Conservation (phyloP, 2,888 invertebrate genomes). For the Stegophylla sp. region DNA sequence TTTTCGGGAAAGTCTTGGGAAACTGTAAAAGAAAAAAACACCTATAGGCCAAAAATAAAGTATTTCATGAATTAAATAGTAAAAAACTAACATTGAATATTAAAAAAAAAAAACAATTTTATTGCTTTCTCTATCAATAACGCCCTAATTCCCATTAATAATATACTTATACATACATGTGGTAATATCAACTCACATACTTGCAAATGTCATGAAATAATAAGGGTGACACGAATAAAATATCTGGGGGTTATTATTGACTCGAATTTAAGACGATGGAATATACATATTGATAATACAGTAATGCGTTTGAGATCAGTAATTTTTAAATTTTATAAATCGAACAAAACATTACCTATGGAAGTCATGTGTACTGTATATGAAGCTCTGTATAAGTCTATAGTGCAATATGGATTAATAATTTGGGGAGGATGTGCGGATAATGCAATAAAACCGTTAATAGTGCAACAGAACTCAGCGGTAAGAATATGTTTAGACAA, state of each 20-base stretch:
- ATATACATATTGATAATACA: slow-evolving; percentile 6
- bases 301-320: slow-evolving; percentile 9
- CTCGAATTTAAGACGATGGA: not conserved
- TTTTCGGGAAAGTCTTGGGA: not conserved
- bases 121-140: slow-evolving; percentile 14
- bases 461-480: not conserved
- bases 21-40: not conserved
- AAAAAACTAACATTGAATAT: slow-evolving; percentile 14
- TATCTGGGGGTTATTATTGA: slow-evolving; percentile 12
- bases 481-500: slow-evolving; percentile 21
- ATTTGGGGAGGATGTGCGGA: too few species aligned
- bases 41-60: not conserved
- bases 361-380: slow-evolving; percentile 19
- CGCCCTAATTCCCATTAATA: not conserved
- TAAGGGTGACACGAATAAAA: slow-evolving; percentile 16
- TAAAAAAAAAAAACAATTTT: slow-evolving; percentile 5
- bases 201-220: slow-evolving; percentile 5
- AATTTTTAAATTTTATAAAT: slow-evolving; percentile 19
- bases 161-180: not conserved
- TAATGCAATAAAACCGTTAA: too few species aligned
- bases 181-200: slow-evolving; percentile 9
- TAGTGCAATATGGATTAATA: too few species aligned
- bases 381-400: too few species aligned
- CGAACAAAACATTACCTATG: slow-evolving; percentile 4
- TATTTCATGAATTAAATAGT: slow-evolving; percentile 1